These are phyloP conservation scores for Lepilemur septentrionalis DNA, from an alignment of 2,797 vertebrate genomes.

Conservation along the genomic window DNA sequence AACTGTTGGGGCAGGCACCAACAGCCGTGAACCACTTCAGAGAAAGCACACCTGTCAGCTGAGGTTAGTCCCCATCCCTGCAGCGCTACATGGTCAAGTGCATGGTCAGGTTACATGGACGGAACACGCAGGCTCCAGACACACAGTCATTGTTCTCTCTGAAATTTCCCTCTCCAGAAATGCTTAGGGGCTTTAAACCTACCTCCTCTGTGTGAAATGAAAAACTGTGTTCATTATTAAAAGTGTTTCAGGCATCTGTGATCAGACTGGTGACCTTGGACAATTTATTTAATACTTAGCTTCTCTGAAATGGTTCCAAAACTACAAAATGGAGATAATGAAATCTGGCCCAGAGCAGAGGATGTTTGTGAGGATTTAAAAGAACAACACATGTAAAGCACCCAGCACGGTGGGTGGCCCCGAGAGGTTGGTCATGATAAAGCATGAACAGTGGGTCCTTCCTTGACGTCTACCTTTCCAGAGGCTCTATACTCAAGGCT, in stretches of 20 bases:
- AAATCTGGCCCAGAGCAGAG: neutral
- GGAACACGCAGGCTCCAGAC: neutral
- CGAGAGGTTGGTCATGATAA: neutral
- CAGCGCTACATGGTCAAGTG: too few relatives aligned
- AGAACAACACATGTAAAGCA: neutral
- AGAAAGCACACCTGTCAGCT: neutral
- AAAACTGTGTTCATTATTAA: neutral
- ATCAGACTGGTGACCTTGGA: neutral
- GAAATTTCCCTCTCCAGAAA: neutral
- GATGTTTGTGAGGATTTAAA: neutral
- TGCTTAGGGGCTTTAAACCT: neutral
- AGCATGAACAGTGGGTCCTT: neutral
- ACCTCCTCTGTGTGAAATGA: neutral
- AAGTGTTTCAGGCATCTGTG: neutral
- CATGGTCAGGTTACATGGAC: neutral
- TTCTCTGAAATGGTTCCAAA: neutral
- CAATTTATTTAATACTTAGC: neutral
- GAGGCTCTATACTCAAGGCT: neutral
- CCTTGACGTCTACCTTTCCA: neutral
- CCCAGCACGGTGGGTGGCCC: neutral
- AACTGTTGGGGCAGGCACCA: neutral
- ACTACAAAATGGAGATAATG: neutral
- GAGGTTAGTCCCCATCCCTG: neutral
- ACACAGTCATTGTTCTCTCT: neutral
- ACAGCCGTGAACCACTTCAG: neutral